Base-by-base conservation (phyloP, 2,113 vertebrate genomes). In the Puffinus mauretanicus region DNA sequence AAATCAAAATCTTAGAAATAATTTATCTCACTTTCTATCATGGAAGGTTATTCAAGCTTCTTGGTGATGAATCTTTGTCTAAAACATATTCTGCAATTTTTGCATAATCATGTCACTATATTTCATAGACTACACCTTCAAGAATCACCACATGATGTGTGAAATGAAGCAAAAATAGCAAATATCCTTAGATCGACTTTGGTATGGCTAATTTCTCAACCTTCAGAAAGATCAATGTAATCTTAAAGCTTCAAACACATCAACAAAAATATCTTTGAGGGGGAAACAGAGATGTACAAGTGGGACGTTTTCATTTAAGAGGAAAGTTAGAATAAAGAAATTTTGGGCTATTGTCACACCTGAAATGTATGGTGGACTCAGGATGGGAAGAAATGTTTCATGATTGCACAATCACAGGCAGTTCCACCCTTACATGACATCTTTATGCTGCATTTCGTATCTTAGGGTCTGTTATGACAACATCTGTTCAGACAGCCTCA, bases 161-260 rank as follows among this genome's bases (percentile, higher is more conserved):
- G 72, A 96, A 94, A 90, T 73, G 52, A 88, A 94, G 51, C 49
- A 95, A 94, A 97, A 94, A 80, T 70, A 92, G 44, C 60, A 52
- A 60, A 86, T 83, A 90, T 86, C 88, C 79, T 93, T 73, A 90
- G 36, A 83, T 1, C 83, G 88, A 88, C 90, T 94, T 96, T 83
- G 75, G 55, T 58, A 78, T 10, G 18, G 46, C 4, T 90, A 80
- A 95, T 90, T 94, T 93, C 42, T 95, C 88, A 88, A 7, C 85
- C n/a, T 88, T 83, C 76, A 66, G 42, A 90, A 92, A 83, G 67
- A 94, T 80, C 82, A 90, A 38, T 64, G 42, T 65, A 94, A 85
- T 80, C 19, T 65, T 83, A n/a, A 85, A 70, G 54, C 58, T 92
- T 90, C 55, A 90, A 91, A 54, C 38, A 83, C 42, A 80, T 54